Evolutionary conservation across 1,140 invertebrate species (phyloP), one percentile per base, ranked within the genome.

Genomic region (Diachasma alloeum): DNA sequence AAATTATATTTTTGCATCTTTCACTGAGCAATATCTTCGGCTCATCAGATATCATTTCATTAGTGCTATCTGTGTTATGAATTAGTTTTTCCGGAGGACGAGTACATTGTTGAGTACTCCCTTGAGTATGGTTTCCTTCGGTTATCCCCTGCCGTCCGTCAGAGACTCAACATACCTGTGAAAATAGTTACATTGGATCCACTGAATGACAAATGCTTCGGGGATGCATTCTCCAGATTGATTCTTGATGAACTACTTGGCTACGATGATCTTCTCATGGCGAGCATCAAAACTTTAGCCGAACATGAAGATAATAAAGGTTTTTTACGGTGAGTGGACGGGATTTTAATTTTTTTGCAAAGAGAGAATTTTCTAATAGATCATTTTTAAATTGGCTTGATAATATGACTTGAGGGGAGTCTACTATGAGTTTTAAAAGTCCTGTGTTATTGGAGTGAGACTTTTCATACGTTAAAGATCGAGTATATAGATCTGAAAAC

Each of bases 41-140:
- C 19, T 24, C 10, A 72, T 5, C 19, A 39, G 44, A 66, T 13
- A 42, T 74, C 37, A 6, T 46, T 31, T 24, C 39, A 37, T 75
- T 26, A 36, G 22, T 48, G 67, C 39, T 73, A 53, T 69, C 8
- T 72, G n/a, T 11, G 76, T 26, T 36, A 68, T 74, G 19, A n/a
- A 90, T 78, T 82, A 93, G 95, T 93, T 72, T 95, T 94, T 94
- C 89, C 92, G 86, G 95, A 97, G 81, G 97, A 98, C 82, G 95
- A 97, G 84, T 99, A 99, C 86, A 98, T 99, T 44, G 95, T 99
- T 4, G 98, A 99, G 88, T 99, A 99, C 91, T 97, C 98, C 1
- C 90, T 99, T 76, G 97, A 99, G 87, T 99, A 99, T 89, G 98
- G 98, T 0, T 97, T 99, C 86, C 90, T 99, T 44, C 92, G 98